Conservation (phyloP, 2,888 invertebrate species). For the Lepeophtheirus nordmannii region DNA sequence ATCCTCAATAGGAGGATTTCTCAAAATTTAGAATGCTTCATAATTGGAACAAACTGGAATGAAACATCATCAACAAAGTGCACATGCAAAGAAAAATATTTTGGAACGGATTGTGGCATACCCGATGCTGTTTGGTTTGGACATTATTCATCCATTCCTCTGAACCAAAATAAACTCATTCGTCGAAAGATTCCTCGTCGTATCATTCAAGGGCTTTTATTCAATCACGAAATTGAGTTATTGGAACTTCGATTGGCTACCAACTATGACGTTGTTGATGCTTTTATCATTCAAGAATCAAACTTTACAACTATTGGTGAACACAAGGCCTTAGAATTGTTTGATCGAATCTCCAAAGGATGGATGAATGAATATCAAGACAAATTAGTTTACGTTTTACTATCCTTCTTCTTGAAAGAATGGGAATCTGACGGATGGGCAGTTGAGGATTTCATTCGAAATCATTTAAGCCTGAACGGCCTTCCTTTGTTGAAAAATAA, state of each 20-base stretch:
- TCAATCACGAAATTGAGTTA: slow-evolving; percentile 36
- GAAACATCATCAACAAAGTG: slow-evolving; percentile 20
- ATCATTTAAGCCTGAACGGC: slow-evolving; percentile 27
- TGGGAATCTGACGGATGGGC: slow-evolving; percentile 29
- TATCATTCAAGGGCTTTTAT: slow-evolving; percentile 43
- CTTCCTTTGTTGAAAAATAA: slow-evolving; percentile 27
- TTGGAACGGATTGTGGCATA: slow-evolving; percentile 28
- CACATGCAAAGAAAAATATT: slow-evolving; percentile 26
- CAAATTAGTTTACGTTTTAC: slow-evolving; percentile 38
- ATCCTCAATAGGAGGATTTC: too few relatives aligned
- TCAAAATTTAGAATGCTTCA: neutral
- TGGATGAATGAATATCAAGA: slow-evolving; percentile 39
- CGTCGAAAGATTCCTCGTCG: slow-evolving; percentile 35
- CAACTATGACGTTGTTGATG: slow-evolving; percentile 46
- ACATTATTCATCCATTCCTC: slow-evolving; percentile 18
- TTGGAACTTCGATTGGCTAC: slow-evolving; percentile 46
- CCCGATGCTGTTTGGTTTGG: slow-evolving; percentile 27
- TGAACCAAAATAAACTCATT: slow-evolving; percentile 33
- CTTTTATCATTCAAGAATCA: slow-evolving; percentile 42
- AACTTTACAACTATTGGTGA: slow-evolving; percentile 32
- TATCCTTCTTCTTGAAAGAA: slow-evolving; percentile 25
- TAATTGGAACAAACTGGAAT: neutral
- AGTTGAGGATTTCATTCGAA: slow-evolving; percentile 30
- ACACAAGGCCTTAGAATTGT: slow-evolving; percentile 34
- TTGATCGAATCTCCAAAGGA: slow-evolving; percentile 38